Base-by-base conservation (phyloP, 92 coral and sea anemone genomes). In the Porites lobata region DNA sequence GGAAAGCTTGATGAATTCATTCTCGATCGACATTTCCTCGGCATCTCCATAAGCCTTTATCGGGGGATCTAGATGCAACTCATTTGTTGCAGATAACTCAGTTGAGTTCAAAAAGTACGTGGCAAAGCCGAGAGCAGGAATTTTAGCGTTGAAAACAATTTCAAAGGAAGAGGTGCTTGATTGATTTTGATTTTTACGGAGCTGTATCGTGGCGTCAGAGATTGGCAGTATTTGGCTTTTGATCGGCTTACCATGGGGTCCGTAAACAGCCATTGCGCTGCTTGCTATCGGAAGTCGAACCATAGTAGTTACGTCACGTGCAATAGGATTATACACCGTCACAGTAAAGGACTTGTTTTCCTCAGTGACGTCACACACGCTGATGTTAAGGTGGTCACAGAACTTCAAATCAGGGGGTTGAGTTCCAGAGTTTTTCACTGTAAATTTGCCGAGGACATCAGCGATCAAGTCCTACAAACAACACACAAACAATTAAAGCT, bases 351-450 rank as follows among this genome's bases (percentile, higher is more conserved):
- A 86, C 81, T 94, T 94, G 72, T 88, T 87, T 54, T 68, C 47
- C 79, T 98, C 98, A 29, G 96, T 92, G 58, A 87, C 79, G 1
- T 91, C 91, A 57, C 99, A 98, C 59, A 90, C 91, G 81, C 99
- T 98, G 72, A 98, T 87, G 84, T 98, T 98, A 47, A 98, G 92
- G 79, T 91, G 92, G 75, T 98, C 93, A 65, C 99, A 98, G 84
- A 92, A 95, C 3, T 90, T 77, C 75, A 91, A 86, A 7, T 21
- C 82, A 29, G 96, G 96, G 58, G 79, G 86, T 14, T 81, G n/a
- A 20, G 69, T 79, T 20, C 69, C 92, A 26, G 77, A 54, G 87
- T 58, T 91, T 79, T 90, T 88, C 69, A 87, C 81, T 6, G 90
- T 51, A 74, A 90, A 78, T 29, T 91, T 95, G 11, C 95, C 96